Conservation (phyloP, 2,113 vertebrate species). For the Gila orcuttii region DNA sequence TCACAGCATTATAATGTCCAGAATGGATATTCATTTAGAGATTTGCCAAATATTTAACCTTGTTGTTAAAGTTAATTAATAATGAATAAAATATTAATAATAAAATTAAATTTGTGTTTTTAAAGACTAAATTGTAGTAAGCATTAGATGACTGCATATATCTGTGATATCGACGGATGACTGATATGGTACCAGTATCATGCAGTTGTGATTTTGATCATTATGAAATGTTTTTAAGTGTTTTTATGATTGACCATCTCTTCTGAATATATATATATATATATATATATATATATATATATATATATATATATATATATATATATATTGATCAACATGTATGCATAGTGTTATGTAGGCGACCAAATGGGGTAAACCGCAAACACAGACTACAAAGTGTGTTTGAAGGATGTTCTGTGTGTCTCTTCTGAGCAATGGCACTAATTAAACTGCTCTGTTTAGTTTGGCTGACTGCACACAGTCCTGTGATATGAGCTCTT, state of each 20-base stretch:
- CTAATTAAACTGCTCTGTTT: constrained; percentile 61
- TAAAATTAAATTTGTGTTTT: background rate
- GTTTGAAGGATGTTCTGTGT: background rate
- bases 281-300: no score
- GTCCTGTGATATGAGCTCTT: constrained; percentile 59
- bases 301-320: no score
- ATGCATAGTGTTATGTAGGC: background rate
- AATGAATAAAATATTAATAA: background rate
- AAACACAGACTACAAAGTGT: background rate
- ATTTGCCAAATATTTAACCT: background rate
- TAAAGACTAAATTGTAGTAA: background rate
- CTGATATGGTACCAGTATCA: background rate
- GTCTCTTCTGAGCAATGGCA: constrained; percentile 10
- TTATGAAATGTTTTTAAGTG: background rate
- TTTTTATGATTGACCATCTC: background rate
- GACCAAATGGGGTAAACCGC: background rate
- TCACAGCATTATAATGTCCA: background rate
- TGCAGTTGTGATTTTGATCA: background rate
- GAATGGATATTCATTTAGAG: background rate
- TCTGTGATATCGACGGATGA: background rate
- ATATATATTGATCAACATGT: background rate
- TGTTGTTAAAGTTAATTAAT: background rate
- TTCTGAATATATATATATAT: background rate
- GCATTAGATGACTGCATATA: background rate
- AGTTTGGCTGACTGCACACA: constrained; percentile 66